Conservation (phyloP, 2,113 vertebrate genomes). For the Urocitellus parryii region DNA sequence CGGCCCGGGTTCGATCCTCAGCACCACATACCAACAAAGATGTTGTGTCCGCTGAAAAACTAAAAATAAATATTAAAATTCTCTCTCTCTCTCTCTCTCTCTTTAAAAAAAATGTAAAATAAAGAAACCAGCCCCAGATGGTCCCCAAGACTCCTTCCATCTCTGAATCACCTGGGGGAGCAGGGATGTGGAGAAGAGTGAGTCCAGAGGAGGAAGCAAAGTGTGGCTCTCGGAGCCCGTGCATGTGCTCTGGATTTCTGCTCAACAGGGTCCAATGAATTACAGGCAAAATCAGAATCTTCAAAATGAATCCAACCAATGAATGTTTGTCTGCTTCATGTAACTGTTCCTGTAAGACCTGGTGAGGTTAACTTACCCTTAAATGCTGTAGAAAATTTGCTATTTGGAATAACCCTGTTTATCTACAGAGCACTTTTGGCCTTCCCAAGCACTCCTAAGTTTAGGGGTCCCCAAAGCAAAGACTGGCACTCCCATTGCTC, state of each 20-base stretch:
- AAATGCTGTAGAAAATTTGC: background rate
- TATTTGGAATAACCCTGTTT: background rate
- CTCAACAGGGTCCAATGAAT: background rate
- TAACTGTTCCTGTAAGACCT: background rate
- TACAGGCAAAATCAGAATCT: background rate
- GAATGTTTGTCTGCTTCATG: background rate
- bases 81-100: no score
- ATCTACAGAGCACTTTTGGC: background rate
- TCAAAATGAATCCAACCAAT: background rate
- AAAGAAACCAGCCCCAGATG: background rate
- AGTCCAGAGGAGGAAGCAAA: background rate
- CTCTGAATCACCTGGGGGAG: background rate
- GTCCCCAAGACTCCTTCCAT: background rate
- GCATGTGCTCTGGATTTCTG: background rate
- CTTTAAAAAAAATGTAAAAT: background rate
- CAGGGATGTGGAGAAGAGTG: background rate
- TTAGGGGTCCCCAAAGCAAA: background rate
- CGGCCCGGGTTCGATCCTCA: no score
- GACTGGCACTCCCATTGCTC: background rate
- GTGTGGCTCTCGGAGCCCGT: rapidly evolving
- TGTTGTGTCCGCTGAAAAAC: no score
- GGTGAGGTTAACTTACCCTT: background rate
- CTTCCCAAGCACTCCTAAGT: background rate
- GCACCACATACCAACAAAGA: no score
- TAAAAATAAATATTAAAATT: no score